Percentiles rank a stretch among this genome's conserved stretches.
Conservation (phyloP, 2,797 vertebrate genomes). For the Manis javanica region DNA sequence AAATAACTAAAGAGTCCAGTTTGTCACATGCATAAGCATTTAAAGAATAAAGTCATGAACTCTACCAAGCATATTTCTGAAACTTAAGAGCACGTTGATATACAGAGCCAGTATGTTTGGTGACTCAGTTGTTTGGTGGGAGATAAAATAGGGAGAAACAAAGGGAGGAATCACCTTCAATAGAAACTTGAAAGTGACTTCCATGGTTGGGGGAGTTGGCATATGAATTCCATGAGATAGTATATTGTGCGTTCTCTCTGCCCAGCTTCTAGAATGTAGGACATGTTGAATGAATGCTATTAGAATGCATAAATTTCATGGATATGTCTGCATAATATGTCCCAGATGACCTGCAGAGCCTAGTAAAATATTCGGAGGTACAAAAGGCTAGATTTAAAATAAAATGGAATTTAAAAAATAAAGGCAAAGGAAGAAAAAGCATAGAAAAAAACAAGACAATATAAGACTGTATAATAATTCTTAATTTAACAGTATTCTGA, state of each 20-base stretch:
- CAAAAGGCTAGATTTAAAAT: neutral
- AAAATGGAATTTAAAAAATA: conserved; percentile 1
- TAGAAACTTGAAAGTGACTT: conserved; percentile 11
- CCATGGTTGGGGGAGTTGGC: neutral
- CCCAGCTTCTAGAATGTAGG: neutral
- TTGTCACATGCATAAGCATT: neutral
- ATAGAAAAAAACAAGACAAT: neutral
- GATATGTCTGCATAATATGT: neutral
- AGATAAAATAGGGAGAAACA: neutral
- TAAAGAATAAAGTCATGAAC: conserved; percentile 57
- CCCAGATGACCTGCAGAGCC: neutral
- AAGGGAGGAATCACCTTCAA: neutral
- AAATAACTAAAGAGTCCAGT: conserved; percentile 3
- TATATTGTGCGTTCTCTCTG: neutral
- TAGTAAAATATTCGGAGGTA: neutral
- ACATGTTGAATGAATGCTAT: neutral
- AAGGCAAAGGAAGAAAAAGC: neutral
- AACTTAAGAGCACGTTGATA: neutral
- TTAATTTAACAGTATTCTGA: neutral
- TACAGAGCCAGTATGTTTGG: neutral
- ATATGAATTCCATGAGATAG: neutral
- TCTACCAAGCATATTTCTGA: neutral
- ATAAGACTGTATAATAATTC: neutral
- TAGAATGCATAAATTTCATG: neutral
- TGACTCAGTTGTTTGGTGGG: neutral